Base-by-base conservation (phyloP, 2,797 vertebrate species). In the Thripadectes ignobilis region DNA sequence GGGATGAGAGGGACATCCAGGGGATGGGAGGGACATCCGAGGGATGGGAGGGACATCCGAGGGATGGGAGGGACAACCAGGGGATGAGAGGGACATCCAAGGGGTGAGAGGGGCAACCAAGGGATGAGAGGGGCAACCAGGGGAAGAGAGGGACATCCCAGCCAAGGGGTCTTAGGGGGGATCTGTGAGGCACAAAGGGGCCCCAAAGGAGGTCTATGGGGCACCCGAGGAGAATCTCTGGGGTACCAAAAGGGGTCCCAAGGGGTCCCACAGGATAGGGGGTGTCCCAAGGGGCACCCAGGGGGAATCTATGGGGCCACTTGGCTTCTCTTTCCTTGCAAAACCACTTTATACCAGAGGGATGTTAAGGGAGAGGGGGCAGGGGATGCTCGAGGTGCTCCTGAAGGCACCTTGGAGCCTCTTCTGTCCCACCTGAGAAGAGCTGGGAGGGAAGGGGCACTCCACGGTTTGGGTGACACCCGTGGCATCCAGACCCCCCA, bases 391-490 rank as follows among this genome's bases (percentile, higher is more conserved):
- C 2, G 8, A 24, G 49, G 0, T 13, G 36, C 4, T 51, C 46
- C 54, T 6, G 1, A 61, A 39, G 9, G 4, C 14, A 24, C 23
- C 20, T 8, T 11, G 19, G 32, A 13, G 51, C 29, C 32, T 0
- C 24, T 32, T 36, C 0, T 5, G 17, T 26, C 39, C 62, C 54
- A 46, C n/a, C 6, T 8, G 26, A 29, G 69, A 8, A 55, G 49
- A 51, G 3, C 19, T 2, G 67, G 61, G 17, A 62, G 27, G 38
- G 32, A 27, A 18, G 32, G 19, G 7, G 3, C 14, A 21, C 2
- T 23, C 16, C 13, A 1, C 1, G 34, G 8, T 8, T 21, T 17
- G 32, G 19, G 51, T 0, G 61, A 22, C 8, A n/a, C 72, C 43
- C 6, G 1, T 2, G 36, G 5, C 36, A 30, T 22, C 68, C 88